Conservation (phyloP, 2,888 invertebrate species). For the Rhopalosiphum nymphaeae region DNA sequence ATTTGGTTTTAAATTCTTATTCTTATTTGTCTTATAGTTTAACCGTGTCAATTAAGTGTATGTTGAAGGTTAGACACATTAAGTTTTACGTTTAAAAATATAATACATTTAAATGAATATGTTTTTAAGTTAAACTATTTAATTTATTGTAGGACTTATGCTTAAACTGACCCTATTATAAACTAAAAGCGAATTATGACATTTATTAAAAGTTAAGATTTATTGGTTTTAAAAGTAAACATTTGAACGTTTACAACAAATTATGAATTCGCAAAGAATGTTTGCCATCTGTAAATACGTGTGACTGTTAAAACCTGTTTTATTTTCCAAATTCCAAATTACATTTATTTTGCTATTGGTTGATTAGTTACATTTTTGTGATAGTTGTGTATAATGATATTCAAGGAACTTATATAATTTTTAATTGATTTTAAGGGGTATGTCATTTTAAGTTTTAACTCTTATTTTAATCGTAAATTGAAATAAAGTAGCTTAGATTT, state of each 20-base stretch:
- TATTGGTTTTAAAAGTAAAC: not conserved
- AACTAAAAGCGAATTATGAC: not conserved
- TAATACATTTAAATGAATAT: not conserved
- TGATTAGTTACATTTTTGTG: not conserved
- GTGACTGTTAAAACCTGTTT: not conserved
- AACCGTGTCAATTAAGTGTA: not conserved
- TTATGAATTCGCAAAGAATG: not conserved
- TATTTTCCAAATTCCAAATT: not conserved
- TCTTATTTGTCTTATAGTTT: not conserved
- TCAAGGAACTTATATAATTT: not conserved
- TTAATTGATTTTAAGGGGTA: not conserved
- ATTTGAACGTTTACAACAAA: not conserved
- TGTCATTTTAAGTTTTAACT: not conserved
- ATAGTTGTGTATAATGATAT: not conserved
- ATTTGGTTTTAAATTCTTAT: not conserved
- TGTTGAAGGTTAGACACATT: not conserved
- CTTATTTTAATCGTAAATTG: not conserved
- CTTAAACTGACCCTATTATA: not conserved
- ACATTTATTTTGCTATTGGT: not conserved
- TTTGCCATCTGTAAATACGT: not conserved
- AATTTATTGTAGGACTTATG: not conserved
- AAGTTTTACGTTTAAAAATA: not conserved
- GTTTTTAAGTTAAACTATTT: not conserved
- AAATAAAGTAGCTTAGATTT: no score
- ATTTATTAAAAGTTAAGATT: slow-evolving; percentile 18